Evolutionary conservation across 92 coral and sea anemone genomes (phyloP).

Genomic region (Porites lobata): DNA sequence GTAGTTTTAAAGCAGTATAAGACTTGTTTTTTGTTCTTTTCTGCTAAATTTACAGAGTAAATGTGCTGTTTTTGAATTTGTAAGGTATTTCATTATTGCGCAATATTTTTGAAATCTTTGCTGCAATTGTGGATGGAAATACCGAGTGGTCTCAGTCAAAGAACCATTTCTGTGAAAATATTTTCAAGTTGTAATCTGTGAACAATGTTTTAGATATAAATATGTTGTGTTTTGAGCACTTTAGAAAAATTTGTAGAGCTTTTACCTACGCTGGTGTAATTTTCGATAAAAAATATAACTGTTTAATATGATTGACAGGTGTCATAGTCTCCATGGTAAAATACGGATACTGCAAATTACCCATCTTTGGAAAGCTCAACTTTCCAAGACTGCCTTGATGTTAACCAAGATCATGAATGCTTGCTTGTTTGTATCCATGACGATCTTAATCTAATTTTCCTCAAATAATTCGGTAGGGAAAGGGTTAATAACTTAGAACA

Average conservation of each 20-base stretch:
- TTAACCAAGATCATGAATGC: constrained; percentile 3
- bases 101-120: background rate
- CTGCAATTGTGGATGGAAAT: background rate
- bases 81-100: constrained; percentile 7
- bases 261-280: constrained; percentile 13
- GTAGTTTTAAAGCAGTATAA: background rate
- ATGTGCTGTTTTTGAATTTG: constrained; percentile 7
- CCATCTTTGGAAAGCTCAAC: constrained; percentile 11
- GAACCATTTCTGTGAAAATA: background rate
- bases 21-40: background rate
- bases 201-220: constrained; percentile 23
- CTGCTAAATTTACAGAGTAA: constrained; percentile 7
- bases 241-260: constrained; percentile 22
- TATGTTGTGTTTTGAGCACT: background rate
- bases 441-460: background rate
- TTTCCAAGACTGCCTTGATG: background rate
- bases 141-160: background rate
- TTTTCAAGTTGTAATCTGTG: constrained; percentile 9
- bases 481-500: too few species aligned
- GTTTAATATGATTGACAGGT: constrained; percentile 26
- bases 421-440: background rate
- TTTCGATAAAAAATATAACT: background rate
- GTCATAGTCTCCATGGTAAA: constrained; percentile 17
- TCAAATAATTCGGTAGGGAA: constrained; percentile 29
- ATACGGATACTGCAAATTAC: background rate